These are phyloP conservation scores for Siderastrea siderea DNA, from an alignment of 92 coral and sea anemone genomes.

Conservation along the genomic window DNA sequence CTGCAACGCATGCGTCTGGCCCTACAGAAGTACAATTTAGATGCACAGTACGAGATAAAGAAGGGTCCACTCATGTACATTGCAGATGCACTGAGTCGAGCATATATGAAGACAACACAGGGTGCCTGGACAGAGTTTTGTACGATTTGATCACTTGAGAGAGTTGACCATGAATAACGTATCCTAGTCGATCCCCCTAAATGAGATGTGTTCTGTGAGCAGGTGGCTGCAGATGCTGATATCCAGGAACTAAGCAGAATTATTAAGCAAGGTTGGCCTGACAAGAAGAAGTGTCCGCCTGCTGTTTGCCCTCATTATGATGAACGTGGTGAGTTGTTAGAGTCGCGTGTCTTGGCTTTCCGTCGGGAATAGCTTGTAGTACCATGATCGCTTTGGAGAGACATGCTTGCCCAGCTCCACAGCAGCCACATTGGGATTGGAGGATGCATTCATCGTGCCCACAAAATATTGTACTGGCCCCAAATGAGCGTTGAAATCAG, in stretches of 20 bases:
- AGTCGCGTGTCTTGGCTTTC: constrained; percentile 32
- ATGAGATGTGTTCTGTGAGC: constrained; percentile 44
- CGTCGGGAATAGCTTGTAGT: constrained; percentile 41
- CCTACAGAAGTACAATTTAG: constrained; percentile 29
- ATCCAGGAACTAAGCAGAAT: constrained; percentile 50
- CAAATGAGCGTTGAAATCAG: constrained; percentile 48
- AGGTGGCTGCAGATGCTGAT: constrained; percentile 31
- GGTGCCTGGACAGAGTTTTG: constrained; percentile 40
- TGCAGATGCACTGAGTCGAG: constrained; percentile 53
- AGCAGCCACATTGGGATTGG: constrained; percentile 54
- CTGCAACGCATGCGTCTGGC: constrained; percentile 49
- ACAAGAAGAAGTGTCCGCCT: constrained; percentile 46
- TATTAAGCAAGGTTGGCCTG: constrained; percentile 48
- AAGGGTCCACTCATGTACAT: constrained; percentile 50
- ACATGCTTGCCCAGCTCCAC: constrained; percentile 47
- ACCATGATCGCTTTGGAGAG: constrained; percentile 41
- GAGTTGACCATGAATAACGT: constrained; percentile 44
- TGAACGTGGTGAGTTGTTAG: constrained; percentile 15
- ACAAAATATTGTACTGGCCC: constrained; percentile 55
- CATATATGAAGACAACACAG: constrained; percentile 46
- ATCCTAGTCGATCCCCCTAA: constrained; percentile 39
- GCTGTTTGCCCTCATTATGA: constrained; percentile 45
- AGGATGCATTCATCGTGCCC: constrained; percentile 25
- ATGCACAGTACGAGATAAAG: constrained; percentile 29
- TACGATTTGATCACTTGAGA: constrained; percentile 54